These are phyloP conservation scores for Gastracanthus pulcherrimus DNA, from an alignment of 2,888 invertebrate species.

Conservation along the genomic window DNA sequence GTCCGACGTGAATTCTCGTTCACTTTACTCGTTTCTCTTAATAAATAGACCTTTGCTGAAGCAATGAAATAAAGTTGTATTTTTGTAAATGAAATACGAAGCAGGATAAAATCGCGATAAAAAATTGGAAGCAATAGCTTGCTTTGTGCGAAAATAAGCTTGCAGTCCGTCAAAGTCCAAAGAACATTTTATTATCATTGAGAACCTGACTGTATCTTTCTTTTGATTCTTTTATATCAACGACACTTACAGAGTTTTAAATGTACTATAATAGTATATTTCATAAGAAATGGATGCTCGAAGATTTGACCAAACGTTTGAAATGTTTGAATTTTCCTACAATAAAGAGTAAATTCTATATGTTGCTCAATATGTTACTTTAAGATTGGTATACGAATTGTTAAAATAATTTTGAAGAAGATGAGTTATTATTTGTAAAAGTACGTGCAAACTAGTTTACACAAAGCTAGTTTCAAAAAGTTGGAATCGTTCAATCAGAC, in stretches of 20 bases:
- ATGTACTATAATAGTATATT: neutral
- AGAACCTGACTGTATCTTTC: neutral
- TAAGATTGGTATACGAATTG: neutral
- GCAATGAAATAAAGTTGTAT: too few species aligned
- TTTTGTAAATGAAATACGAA: neutral
- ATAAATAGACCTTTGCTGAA: neutral
- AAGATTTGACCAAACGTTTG: neutral
- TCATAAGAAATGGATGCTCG: neutral
- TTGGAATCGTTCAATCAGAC: neutral
- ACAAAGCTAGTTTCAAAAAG: neutral
- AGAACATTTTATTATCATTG: neutral
- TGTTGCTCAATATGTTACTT: neutral
- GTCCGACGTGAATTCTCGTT: conserved; percentile 23
- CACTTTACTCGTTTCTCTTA: neutral
- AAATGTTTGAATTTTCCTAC: neutral
- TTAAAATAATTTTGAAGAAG: neutral
- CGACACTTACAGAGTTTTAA: conserved; percentile 16
- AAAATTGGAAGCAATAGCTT: neutral
- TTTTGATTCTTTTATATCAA: conserved; percentile 31
- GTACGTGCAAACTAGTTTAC: neutral
- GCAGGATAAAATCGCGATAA: neutral
- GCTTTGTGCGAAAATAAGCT: conserved; percentile 16
- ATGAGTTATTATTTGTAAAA: neutral
- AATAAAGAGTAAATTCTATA: neutral
- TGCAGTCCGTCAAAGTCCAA: neutral